Evolutionary conservation across 64 coral and sea anemone species (phyloP).

Genomic region (Platygyra sinensis): DNA sequence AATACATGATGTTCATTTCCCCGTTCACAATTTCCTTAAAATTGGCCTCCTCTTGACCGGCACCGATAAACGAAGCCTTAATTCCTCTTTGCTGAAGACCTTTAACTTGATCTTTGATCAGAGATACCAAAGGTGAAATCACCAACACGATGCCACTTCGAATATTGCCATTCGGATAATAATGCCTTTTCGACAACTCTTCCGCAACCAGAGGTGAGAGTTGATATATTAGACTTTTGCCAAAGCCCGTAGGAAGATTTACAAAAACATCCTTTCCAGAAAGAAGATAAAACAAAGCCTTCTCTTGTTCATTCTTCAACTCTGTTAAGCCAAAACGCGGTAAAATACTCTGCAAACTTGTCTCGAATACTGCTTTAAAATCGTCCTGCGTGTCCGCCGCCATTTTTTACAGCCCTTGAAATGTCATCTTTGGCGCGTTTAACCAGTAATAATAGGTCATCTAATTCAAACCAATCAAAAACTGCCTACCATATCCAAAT

Average conservation of each 20-base stretch:
- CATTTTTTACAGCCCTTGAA: not conserved
- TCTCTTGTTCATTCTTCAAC: not conserved
- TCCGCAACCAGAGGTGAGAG: not conserved
- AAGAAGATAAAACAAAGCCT: not conserved
- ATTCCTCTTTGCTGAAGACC: not conserved
- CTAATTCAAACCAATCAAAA: conserved; percentile 5
- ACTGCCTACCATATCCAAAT: not conserved
- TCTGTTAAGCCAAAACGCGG: not conserved
- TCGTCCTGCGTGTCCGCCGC: not conserved
- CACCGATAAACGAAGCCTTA: not conserved
- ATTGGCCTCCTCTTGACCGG: not conserved
- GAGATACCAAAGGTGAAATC: too few species aligned
- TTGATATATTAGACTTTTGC: conserved; percentile 23
- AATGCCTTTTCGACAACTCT: not conserved
- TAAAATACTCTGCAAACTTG: conserved; percentile 6
- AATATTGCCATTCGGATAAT: not conserved
- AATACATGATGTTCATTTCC: conserved; percentile 15
- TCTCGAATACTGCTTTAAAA: not conserved
- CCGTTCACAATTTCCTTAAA: not conserved
- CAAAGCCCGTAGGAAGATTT: conserved; percentile 14
- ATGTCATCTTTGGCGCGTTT: not conserved
- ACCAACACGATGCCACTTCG: not conserved
- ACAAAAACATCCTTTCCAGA: conserved; percentile 1
- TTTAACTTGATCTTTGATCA: too few species aligned
- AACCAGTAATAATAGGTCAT: not conserved